Evolutionary conservation across 2,797 vertebrate species (phyloP), one percentile per base, ranked within the genome.

Genomic region (Eurystomus glaucurus): DNA sequence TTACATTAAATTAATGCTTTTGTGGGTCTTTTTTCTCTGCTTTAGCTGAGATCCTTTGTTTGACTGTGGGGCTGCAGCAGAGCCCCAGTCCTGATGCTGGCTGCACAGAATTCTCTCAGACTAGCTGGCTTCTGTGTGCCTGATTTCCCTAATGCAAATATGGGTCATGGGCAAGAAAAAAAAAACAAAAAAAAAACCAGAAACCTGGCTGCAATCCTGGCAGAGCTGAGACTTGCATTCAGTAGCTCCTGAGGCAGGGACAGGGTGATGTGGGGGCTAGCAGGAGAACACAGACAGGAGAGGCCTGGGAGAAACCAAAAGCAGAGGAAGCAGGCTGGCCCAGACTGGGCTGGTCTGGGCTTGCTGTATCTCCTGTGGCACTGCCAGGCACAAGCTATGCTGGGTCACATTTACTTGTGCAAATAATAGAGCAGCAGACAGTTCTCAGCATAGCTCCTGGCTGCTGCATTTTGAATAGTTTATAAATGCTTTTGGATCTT

Each of bases 1-100:
- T 41, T 35, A 65, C 68, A 71, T 85, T 93, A 85, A 91, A 80
- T 79, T 74, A 91, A 91, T 52, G 78, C 5, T 77, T 90, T 26
- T 64, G n/a, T 54, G 48, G 39, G 41, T 51, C 19, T 50, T 55
- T 78, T 45, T 41, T 46, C 33, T 29, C 29, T 69, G n/a, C 8
- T n/a, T 51, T 4, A 48, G 64, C 52, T 80, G 83, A 54, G 55
- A 21, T 51, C 14, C 28, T 51, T 51, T 35, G 19, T 89, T 65
- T 72, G 61, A 0, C 45, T 43, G 60, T 12, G 29, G 5, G 3
- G 43, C 75, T 94, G 54, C 77, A 75, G 68, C 55, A 9, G 9
- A 64, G 81, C 31, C 37, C 26, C 39, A 4, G 25, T 6, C 37
- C 68, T 50, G 64, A 25, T 35, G 79, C 62, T 87, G 70, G 43